Evolutionary conservation across 2,797 vertebrate genomes (phyloP).

Genomic region (Ctenopoma kingsleyae): DNA sequence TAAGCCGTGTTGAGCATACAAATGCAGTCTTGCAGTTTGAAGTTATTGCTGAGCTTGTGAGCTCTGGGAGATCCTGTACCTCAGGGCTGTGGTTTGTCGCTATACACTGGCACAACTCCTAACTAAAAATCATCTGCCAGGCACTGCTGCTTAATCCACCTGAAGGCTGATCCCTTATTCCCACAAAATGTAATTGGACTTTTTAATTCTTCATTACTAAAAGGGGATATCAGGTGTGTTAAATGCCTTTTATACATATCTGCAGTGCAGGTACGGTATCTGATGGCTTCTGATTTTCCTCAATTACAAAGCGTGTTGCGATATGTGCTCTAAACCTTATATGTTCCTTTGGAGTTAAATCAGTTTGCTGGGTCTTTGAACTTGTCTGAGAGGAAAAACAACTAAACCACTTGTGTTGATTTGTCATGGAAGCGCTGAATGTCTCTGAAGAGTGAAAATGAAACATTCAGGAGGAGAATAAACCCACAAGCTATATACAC

Average conservation of each 20-base stretch:
- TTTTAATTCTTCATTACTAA: conserved; percentile 10
- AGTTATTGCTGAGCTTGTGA: conserved; percentile 59
- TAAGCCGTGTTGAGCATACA: conserved; percentile 44
- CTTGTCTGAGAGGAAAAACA: neutral
- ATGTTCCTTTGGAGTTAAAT: conserved; percentile 2
- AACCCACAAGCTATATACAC: conserved; percentile 11
- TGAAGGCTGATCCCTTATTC: conserved; percentile 26
- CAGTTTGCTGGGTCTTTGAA: conserved; percentile 16
- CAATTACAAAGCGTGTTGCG: conserved; percentile 5
- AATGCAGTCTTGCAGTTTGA: conserved; percentile 59
- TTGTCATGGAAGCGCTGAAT: conserved; percentile 37
- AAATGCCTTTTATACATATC: neutral
- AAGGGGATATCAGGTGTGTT: conserved; percentile 13
- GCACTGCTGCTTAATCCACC: conserved; percentile 10
- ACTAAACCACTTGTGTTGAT: conserved; percentile 32
- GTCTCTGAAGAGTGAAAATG: conserved; percentile 22
- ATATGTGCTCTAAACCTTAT: neutral
- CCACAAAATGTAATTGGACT: conserved; percentile 9
- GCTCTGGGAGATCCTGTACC: conserved; percentile 49
- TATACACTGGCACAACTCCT: conserved; percentile 24
- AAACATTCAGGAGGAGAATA: conserved; percentile 28
- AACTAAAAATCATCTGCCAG: conserved; percentile 21
- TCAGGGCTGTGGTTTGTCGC: conserved; percentile 41
- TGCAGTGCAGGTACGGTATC: neutral
- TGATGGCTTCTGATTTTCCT: conserved; percentile 17